Percentiles rank a stretch among this genome's conserved stretches.
Conservation (phyloP, 2,888 invertebrate species). For the Phanerotoma sp. region DNA sequence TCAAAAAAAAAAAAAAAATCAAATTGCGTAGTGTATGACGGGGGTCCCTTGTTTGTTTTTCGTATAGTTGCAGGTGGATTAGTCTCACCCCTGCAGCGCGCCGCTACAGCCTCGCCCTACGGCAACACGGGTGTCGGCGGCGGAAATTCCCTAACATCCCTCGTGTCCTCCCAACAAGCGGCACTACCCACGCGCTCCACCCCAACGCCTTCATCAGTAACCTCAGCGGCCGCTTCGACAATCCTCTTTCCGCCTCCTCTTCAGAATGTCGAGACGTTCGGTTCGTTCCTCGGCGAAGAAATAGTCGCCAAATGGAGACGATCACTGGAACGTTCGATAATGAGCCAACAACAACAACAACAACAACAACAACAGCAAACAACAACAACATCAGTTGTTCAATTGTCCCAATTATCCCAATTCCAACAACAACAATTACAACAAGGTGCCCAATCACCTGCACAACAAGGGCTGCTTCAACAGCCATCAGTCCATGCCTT, state of each 20-base stretch:
- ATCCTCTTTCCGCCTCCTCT: conserved; percentile 62
- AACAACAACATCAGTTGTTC: conserved; percentile 56
- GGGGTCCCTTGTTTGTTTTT: conserved; percentile 22
- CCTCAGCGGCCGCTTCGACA: conserved; percentile 53
- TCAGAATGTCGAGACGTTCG: conserved; percentile 71
- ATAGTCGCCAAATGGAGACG: conserved; percentile 79
- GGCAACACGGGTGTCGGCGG: conserved; percentile 47
- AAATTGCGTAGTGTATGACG: conserved; percentile 32
- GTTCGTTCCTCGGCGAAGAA: conserved; percentile 77
- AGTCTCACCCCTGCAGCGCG: conserved; percentile 58
- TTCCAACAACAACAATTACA: too few species aligned
- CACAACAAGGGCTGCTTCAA: conserved; percentile 50
- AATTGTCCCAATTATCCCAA: conserved; percentile 63
- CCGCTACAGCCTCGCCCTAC: conserved; percentile 57
- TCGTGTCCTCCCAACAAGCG: conserved; percentile 50
- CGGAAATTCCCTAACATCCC: conserved; percentile 47
- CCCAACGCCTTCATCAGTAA: conserved; percentile 54
- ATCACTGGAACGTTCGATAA: conserved; percentile 63
- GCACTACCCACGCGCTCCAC: conserved; percentile 53
- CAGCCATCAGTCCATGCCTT: conserved; percentile 45
- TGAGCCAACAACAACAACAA: conserved; percentile 52
- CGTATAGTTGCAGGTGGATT: conserved; percentile 56
- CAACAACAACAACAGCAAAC: conserved; percentile 57
- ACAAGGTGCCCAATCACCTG: conserved; percentile 40
- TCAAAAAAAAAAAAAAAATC: conserved; percentile 24